Evolutionary conservation across 2,113 vertebrate species (phyloP).

Genomic region (Martes martes): DNA sequence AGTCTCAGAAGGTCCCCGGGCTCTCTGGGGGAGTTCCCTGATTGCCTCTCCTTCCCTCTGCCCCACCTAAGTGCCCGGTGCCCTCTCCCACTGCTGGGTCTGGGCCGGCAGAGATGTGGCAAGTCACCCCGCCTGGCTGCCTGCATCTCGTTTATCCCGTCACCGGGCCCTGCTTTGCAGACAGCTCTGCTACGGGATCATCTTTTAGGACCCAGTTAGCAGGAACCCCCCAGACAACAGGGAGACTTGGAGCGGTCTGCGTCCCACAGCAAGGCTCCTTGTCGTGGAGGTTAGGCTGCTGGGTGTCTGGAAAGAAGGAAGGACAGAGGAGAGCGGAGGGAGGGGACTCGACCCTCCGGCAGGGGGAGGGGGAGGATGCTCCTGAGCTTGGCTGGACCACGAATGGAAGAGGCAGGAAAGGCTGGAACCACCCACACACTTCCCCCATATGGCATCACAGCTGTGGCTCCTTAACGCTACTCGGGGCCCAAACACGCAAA

Average conservation of each 20-base stretch:
- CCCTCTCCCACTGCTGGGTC: background rate
- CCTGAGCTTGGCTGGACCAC: background rate
- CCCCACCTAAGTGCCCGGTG: accelerated
- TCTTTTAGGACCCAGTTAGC: conserved; percentile 6
- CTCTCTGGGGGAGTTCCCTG: background rate
- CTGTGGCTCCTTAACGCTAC: background rate
- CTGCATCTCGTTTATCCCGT: background rate
- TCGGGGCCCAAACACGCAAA: background rate
- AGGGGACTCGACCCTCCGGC: background rate
- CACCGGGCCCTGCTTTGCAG: background rate
- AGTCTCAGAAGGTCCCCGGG: accelerated
- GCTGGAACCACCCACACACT: background rate
- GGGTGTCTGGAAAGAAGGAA: background rate
- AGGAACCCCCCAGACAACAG: background rate
- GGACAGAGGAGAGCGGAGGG: no score
- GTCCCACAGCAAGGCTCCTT: background rate
- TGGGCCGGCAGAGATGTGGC: background rate
- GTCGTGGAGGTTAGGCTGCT: accelerated
- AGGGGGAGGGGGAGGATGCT: background rate
- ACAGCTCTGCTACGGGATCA: background rate
- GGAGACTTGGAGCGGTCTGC: background rate
- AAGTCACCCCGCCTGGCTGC: accelerated
- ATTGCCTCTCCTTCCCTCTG: no score
- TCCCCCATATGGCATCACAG: background rate
- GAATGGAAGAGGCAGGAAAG: background rate